Percentiles rank a stretch among this genome's conserved stretches.
phyloP scores from a whole-genome alignment of 2,888 invertebrate species.

The Yponomeuta plumbellus region DNA sequence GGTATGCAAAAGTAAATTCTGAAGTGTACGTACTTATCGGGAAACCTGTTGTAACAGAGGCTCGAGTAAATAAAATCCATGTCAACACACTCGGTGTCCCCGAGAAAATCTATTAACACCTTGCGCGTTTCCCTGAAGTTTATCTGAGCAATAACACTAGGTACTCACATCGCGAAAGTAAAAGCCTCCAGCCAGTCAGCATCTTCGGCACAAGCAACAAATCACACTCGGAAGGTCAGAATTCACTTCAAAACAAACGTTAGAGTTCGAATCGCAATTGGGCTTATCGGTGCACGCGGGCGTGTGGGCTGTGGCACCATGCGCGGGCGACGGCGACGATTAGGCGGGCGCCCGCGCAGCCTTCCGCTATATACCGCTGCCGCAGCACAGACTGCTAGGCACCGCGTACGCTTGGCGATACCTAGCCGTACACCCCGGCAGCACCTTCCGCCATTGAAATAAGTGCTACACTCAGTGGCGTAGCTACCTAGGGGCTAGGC shows the following conservation, averaged over 20 bases:
- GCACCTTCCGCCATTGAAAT: too few relatives aligned
- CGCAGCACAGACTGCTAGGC: constrained; percentile 23
- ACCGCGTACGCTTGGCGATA: neutral
- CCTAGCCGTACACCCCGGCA: neutral
- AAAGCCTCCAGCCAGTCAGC: constrained; percentile 65
- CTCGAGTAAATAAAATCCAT: neutral
- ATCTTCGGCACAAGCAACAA: constrained; percentile 34
- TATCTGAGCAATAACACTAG: neutral
- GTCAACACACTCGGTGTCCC: neutral
- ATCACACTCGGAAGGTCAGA: neutral
- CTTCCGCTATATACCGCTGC: constrained; percentile 54
- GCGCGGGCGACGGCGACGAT: constrained; percentile 32
- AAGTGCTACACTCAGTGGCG: too few relatives aligned
- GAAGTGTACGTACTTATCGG: too few relatives aligned
- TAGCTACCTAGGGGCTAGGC: too few relatives aligned
- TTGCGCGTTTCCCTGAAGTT: neutral
- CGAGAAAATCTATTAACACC: neutral
- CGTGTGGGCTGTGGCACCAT: neutral
- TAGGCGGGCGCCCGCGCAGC: constrained; percentile 53
- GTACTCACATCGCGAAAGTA: constrained; percentile 64
- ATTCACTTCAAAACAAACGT: constrained; percentile 4
- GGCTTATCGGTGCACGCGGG: constrained; percentile 28
- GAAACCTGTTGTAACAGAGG: too few relatives aligned
- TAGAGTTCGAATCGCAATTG: neutral
- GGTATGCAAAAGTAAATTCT: too few relatives aligned